phyloP scores from a whole-genome alignment of 2,113 vertebrate species.

The Neotragus pygmaeus region DNA sequence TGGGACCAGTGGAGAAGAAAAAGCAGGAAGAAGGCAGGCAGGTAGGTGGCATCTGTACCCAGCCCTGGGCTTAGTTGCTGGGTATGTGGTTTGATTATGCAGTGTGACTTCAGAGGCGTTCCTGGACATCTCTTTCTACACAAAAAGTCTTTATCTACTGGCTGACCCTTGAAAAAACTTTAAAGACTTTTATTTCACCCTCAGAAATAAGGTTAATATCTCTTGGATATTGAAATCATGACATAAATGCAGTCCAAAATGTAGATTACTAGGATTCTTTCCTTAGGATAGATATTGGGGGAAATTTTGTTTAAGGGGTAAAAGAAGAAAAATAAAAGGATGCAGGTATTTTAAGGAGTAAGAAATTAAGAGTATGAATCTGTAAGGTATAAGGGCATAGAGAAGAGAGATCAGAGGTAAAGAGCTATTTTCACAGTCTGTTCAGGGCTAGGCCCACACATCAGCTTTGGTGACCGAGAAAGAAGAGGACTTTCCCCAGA shows the following conservation, averaged over 20 bases:
- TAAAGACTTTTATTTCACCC: neutral
- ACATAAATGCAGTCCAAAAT: neutral
- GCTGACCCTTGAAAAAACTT: neutral
- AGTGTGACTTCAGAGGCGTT: neutral
- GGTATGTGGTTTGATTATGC: neutral
- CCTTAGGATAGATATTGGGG: neutral
- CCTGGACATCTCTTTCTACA: neutral
- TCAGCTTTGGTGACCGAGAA: neutral
- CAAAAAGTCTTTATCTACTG: neutral
- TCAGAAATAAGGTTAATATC: neutral
- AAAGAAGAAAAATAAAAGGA: neutral
- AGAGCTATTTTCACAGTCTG: neutral
- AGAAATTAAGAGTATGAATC: neutral
- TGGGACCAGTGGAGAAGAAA: neutral
- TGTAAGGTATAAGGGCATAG: neutral
- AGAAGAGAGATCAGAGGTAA: neutral
- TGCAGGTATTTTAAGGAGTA: neutral
- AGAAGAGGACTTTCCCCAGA: neutral
- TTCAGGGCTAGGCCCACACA: neutral
- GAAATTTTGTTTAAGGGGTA: neutral
- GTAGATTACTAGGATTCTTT: neutral
- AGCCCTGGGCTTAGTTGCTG: neutral
- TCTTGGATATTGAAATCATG: neutral
- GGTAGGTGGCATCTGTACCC: too few relatives aligned
- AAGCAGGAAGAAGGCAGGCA: neutral